A percentile compares a stretch with the other conserved stretches of the same genome.
Evolutionary conservation across 2,113 vertebrate species (phyloP).

Genomic region (Pseudolaguvia tuberculata): DNA sequence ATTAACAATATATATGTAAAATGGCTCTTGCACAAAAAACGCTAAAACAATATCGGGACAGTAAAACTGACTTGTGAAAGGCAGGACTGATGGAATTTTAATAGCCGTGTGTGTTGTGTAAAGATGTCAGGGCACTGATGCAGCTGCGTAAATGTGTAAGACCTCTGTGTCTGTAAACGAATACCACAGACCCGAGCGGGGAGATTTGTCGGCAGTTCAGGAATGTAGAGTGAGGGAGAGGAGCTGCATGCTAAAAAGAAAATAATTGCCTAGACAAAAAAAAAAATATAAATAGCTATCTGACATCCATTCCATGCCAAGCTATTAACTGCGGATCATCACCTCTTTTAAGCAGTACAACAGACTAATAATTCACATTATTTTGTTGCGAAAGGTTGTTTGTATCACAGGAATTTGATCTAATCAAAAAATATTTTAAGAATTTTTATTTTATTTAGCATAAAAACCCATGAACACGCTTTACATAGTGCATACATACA

Average conservation of each 20-base stretch:
- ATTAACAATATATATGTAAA: not conserved
- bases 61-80: not conserved
- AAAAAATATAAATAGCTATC: slow-evolving; percentile 50
- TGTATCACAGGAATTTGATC: too few relatives aligned
- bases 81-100: slow-evolving; percentile 34
- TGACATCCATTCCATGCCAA: slow-evolving; percentile 46
- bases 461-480: too few relatives aligned
- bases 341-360: slow-evolving; percentile 6
- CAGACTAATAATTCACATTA: not conserved
- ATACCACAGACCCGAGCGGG: slow-evolving; percentile 63
- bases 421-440: too few relatives aligned
- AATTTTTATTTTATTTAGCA: too few relatives aligned
- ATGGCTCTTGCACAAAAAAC: not conserved
- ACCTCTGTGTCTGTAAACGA: slow-evolving; percentile 51
- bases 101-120: slow-evolving; percentile 20
- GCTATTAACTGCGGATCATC: slow-evolving; percentile 39
- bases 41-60: not conserved
- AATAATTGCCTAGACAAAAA: slow-evolving; percentile 68
- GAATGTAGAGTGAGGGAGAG: slow-evolving; percentile 72
- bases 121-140: slow-evolving; percentile 28
- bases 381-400: not conserved
- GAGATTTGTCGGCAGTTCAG: slow-evolving; percentile 70
- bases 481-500: too few relatives aligned
- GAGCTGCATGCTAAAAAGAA: slow-evolving; percentile 66
- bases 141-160: slow-evolving; percentile 35